Conservation (phyloP, 64 coral and sea anemone species). For the Platygyra sinensis region DNA sequence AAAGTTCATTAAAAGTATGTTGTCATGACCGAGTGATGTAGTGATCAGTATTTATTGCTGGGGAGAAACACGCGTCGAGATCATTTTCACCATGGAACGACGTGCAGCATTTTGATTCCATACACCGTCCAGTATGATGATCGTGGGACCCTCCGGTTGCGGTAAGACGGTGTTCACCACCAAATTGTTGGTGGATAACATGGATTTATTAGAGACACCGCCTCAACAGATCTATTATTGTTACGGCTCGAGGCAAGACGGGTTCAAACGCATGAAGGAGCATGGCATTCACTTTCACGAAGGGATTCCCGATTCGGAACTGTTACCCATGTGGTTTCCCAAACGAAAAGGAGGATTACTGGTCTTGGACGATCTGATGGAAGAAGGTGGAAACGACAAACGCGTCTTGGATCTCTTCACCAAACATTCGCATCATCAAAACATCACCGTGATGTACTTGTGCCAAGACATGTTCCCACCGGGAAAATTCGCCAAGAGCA, state of each 20-base stretch:
- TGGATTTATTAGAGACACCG: no score
- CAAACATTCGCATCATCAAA: conserved; percentile 31
- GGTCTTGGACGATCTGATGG: conserved; percentile 53
- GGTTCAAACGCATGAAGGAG: not conserved
- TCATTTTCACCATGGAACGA: not conserved
- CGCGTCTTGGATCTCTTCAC: conserved; percentile 29
- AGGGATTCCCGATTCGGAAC: not conserved
- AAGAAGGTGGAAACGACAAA: not conserved
- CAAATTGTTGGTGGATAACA: not conserved
- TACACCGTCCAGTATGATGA: not conserved
- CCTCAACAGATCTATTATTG: not conserved
- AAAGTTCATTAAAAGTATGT: no score
- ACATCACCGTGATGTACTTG: conserved; percentile 21
- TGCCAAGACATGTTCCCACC: conserved; percentile 46
- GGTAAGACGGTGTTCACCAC: not conserved
- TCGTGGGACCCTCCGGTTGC: not conserved
- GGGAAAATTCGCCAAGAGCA: conserved; percentile 15
- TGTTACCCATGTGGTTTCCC: not conserved
- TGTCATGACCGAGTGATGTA: no score
- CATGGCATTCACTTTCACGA: not conserved
- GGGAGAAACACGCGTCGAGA: no score
- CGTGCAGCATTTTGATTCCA: not conserved
- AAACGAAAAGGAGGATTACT: conserved; percentile 1
- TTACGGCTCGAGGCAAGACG: not conserved
- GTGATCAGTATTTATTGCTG: no score